Percentiles rank a stretch among this genome's conserved stretches.
These are phyloP conservation scores for Troides oblongomaculatus DNA, from an alignment of 2,888 invertebrate genomes.

Conservation along the genomic window DNA sequence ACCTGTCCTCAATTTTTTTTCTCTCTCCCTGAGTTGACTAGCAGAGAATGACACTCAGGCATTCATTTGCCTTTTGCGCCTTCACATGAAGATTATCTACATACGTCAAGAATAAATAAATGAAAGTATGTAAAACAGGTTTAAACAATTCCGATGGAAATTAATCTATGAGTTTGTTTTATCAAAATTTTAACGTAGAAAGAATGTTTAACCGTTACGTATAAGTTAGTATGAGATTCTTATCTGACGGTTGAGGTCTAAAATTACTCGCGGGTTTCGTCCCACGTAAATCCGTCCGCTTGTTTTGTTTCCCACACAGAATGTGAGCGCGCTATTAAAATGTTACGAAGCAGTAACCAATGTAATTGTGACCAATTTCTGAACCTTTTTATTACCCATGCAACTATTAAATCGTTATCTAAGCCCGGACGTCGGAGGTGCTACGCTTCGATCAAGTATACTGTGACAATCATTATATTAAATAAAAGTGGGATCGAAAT, in stretches of 20 bases:
- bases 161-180: neutral
- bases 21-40: too few relatives aligned
- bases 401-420: conserved; percentile 72
- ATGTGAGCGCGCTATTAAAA: conserved; percentile 68
- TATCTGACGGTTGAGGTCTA: conserved; percentile 24
- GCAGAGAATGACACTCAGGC: too few relatives aligned
- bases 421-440: conserved; percentile 46
- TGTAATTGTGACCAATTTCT: conserved; percentile 75
- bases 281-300: conserved; percentile 17
- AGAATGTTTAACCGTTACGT: conserved; percentile 1
- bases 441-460: conserved; percentile 36
- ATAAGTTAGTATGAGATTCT: conserved; percentile 14
- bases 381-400: conserved; percentile 72
- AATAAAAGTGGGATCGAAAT: neutral
- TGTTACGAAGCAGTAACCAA: conserved; percentile 71
- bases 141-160: too few relatives aligned
- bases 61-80: too few relatives aligned
- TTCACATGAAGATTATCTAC: too few relatives aligned
- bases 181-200: neutral
- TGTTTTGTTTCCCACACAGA: conserved; percentile 61
- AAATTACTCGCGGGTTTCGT: conserved; percentile 25
- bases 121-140: too few relatives aligned
- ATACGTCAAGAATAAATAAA: too few relatives aligned
- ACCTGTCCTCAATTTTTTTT: too few relatives aligned
- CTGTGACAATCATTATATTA: conserved; percentile 8